These are phyloP conservation scores for Nyctereutes procyonoides DNA, from an alignment of 2,113 vertebrate species.

Conservation along the genomic window DNA sequence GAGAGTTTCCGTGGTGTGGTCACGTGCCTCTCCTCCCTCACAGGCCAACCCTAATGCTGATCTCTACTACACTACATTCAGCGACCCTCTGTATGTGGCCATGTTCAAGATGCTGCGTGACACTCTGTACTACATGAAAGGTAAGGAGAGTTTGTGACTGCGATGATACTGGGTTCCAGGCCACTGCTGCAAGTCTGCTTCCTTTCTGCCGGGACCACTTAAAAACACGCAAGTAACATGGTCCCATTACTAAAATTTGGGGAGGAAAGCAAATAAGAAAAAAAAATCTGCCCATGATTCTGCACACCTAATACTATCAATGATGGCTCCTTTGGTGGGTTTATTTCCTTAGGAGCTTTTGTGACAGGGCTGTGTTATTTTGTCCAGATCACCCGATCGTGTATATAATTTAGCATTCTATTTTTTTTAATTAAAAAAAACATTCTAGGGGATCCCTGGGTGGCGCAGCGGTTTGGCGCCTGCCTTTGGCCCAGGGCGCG, in stretches of 20 bases:
- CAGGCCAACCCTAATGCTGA: slow-evolving; percentile 89
- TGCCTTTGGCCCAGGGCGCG: too few relatives aligned
- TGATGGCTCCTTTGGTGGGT: not conserved
- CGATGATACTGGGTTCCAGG: not conserved
- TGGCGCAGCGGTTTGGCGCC: too few relatives aligned
- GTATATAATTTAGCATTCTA: not conserved
- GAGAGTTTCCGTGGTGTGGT: not conserved
- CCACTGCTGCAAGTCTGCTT: not conserved
- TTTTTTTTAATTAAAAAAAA: too few relatives aligned
- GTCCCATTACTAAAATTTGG: not conserved
- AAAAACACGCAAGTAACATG: not conserved
- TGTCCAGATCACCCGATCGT: not conserved
- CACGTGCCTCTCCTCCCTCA: not conserved
- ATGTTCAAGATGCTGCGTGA: slow-evolving; percentile 99
- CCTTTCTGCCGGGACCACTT: not conserved
- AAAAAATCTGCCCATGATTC: not conserved
- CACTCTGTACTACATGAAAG: slow-evolving; percentile 95
- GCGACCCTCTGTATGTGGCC: slow-evolving; percentile 95
- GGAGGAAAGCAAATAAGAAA: not conserved
- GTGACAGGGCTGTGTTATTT: not conserved
- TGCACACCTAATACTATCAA: not conserved
- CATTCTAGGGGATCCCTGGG: too few relatives aligned
- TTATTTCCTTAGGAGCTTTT: not conserved
- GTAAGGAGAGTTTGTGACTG: slow-evolving; percentile 80
- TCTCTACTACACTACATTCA: slow-evolving; percentile 94